These are phyloP conservation scores for Leucophenga montana DNA, from an alignment of 2,888 invertebrate genomes.

Conservation along the genomic window DNA sequence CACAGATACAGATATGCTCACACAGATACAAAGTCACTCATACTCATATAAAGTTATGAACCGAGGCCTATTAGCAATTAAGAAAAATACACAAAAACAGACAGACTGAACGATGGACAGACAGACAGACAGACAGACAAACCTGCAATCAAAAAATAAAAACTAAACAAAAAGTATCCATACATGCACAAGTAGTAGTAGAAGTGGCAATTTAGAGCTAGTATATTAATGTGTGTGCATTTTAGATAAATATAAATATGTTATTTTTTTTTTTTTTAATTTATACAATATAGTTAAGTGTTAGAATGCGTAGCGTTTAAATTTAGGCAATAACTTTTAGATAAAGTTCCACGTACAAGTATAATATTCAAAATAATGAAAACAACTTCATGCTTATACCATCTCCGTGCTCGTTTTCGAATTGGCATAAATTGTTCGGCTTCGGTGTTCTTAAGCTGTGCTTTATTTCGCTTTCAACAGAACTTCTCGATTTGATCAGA, in stretches of 20 bases:
- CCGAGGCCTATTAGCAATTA: conserved; percentile 49
- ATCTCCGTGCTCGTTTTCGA: too few species aligned
- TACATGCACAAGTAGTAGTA: neutral
- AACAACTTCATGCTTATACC: too few species aligned
- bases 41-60: conserved; percentile 35
- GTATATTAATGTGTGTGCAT: neutral
- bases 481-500: too few species aligned
- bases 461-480: too few species aligned
- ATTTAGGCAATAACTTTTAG: conserved; percentile 21
- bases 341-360: neutral
- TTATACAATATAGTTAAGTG: conserved; percentile 22
- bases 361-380: too few species aligned
- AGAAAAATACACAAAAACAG: conserved; percentile 33
- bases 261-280: conserved; percentile 26
- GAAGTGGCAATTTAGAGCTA: too few species aligned
- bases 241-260: neutral
- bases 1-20: conserved; percentile 17
- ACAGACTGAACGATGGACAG: conserved; percentile 13
- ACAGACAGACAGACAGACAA: conserved; percentile 21
- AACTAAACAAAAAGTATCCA: neutral
- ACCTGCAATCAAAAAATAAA: neutral
- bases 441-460: too few species aligned
- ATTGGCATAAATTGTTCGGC: too few species aligned
- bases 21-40: conserved; percentile 27
- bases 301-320: conserved; percentile 6